Percentiles rank a stretch among this genome's conserved stretches.
phyloP scores from a whole-genome alignment of 2,888 invertebrate species.

The Branchellion lobata region DNA sequence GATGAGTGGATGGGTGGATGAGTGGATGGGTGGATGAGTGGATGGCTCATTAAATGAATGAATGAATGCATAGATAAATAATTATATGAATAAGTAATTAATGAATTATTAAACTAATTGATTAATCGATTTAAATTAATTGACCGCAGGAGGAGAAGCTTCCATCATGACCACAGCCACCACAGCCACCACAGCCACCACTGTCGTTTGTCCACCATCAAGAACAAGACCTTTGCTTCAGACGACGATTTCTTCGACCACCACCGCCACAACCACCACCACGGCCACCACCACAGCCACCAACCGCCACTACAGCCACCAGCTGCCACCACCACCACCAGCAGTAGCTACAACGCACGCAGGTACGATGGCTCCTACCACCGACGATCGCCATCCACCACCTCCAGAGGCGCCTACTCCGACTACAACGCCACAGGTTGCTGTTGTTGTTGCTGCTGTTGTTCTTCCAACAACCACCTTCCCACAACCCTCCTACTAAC shows the following conservation, averaged over 20 bases:
- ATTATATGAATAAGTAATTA: no score
- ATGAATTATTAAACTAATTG: no score
- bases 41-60: no score
- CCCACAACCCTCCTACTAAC: no score
- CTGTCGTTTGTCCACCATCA: slow-evolving; percentile 18
- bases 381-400: slow-evolving; percentile 30
- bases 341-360: slow-evolving; percentile 4
- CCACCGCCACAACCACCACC: slow-evolving; percentile 37
- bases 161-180: not conserved
- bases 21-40: no score
- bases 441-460: no score
- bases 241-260: slow-evolving; percentile 26
- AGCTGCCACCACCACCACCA: slow-evolving; percentile 16
- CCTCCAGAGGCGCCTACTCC: slow-evolving; percentile 29
- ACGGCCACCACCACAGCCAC: slow-evolving; percentile 39
- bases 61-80: no score
- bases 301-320: not conserved
- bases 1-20: no score
- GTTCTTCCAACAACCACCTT: no score
- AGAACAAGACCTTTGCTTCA: slow-evolving; percentile 32
- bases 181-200: slow-evolving; percentile 41
- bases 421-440: slow-evolving; percentile 45
- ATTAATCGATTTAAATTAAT: no score
- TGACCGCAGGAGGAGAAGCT: slow-evolving; percentile 1
- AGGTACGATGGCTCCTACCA: slow-evolving; percentile 35